These are phyloP conservation scores for Morpho deidamia DNA, from an alignment of 2,888 invertebrate species.

Conservation along the genomic window DNA sequence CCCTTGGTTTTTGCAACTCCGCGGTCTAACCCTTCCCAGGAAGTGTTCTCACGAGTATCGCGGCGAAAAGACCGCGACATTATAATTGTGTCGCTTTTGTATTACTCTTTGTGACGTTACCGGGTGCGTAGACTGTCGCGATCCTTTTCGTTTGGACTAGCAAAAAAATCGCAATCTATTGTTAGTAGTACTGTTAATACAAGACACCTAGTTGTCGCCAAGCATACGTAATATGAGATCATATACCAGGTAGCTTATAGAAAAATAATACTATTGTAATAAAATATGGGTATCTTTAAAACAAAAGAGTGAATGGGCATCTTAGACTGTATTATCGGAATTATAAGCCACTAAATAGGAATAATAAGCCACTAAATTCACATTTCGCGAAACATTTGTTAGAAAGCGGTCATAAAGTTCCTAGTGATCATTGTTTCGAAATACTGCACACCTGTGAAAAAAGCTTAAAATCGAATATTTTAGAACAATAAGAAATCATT, in stretches of 20 bases:
- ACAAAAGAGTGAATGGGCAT: no score
- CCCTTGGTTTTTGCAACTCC: constrained; percentile 12
- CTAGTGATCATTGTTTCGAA: no score
- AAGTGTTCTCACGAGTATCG: constrained; percentile 32
- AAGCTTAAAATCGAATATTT: no score
- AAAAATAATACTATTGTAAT: no score
- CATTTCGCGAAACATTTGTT: no score
- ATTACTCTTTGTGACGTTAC: neutral
- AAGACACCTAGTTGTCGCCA: neutral
- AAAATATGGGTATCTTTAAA: no score
- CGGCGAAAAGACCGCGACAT: constrained; percentile 15
- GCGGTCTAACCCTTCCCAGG: constrained; percentile 25
- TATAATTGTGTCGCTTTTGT: constrained; percentile 6
- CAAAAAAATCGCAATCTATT: constrained; percentile 10
- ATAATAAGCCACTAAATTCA: no score
- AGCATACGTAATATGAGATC: constrained; percentile 2
- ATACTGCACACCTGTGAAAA: no score
- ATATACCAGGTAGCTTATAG: neutral
- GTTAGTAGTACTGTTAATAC: neutral
- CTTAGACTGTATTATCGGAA: no score
- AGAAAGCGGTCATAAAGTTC: no score
- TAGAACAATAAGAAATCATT: no score
- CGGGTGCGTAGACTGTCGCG: constrained; percentile 13
- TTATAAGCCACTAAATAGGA: no score
- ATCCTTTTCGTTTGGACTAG: constrained; percentile 1